Evolutionary conservation across 2,797 vertebrate species (phyloP).

Genomic region (Microcaecilia unicolor): DNA sequence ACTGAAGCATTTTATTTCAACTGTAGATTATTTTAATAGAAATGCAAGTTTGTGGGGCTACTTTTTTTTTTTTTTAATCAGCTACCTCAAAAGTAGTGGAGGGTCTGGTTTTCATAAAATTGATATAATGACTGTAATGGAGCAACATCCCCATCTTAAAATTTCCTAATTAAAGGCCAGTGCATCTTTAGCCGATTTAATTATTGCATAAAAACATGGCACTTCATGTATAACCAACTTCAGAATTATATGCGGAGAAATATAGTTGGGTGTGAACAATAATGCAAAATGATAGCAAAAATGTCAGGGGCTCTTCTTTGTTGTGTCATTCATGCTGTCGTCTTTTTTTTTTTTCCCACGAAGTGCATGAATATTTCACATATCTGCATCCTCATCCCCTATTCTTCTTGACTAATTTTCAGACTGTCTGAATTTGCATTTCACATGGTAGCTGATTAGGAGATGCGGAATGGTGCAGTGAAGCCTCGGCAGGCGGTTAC

Average conservation of each 20-base stretch:
- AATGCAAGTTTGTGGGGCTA: slow-evolving; percentile 6
- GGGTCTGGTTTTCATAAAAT: slow-evolving; percentile 7
- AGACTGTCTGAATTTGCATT: slow-evolving; percentile 96
- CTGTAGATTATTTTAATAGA: too few relatives aligned
- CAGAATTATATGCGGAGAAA: slow-evolving; percentile 60
- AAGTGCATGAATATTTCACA: slow-evolving; percentile 97
- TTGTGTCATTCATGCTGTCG: slow-evolving; percentile 94
- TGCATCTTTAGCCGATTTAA: slow-evolving; percentile 37
- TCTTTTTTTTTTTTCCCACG: slow-evolving; percentile 62
- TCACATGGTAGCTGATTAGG: slow-evolving; percentile 86
- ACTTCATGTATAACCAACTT: slow-evolving; percentile 41
- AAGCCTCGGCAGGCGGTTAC: slow-evolving; percentile 85
- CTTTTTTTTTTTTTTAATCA: neutral
- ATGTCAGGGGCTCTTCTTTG: slow-evolving; percentile 96
- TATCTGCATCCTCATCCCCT: slow-evolving; percentile 84
- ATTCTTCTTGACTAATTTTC: slow-evolving; percentile 96
- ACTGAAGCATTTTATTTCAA: too few relatives aligned
- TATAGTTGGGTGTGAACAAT: slow-evolving; percentile 87
- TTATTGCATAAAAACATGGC: slow-evolving; percentile 44
- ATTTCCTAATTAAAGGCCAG: slow-evolving; percentile 23
- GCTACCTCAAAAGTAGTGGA: slow-evolving; percentile 14
- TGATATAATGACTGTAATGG: slow-evolving; percentile 8
- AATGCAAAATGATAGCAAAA: slow-evolving; percentile 81
- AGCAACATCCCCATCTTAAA: slow-evolving; percentile 15
- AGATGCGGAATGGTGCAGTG: slow-evolving; percentile 64